These are phyloP conservation scores for Ormyrus thymus DNA, from an alignment of 2,888 invertebrate species.

Conservation along the genomic window DNA sequence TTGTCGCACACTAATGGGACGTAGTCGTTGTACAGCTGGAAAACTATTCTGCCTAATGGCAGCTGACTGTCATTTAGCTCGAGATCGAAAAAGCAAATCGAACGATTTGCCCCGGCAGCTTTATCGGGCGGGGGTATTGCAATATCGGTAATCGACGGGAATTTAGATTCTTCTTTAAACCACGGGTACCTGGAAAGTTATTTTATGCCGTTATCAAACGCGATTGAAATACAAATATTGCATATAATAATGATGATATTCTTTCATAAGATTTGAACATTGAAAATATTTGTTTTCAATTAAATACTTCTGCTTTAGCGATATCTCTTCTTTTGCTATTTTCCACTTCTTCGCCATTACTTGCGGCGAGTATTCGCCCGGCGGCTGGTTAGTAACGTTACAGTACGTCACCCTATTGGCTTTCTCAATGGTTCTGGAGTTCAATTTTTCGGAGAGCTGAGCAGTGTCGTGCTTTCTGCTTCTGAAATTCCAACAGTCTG, in stretches of 20 bases:
- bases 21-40: conserved; percentile 71
- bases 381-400: not conserved
- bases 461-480: conserved; percentile 2
- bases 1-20: conserved; percentile 72
- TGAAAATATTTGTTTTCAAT: not conserved
- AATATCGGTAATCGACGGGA: conserved; percentile 53
- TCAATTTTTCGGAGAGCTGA: not conserved
- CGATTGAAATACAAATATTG: not conserved
- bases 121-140: conserved; percentile 17
- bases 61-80: conserved; percentile 61
- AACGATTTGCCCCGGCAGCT: conserved; percentile 49
- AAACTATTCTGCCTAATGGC: conserved; percentile 68
- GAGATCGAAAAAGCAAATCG: conserved; percentile 70
- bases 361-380: conserved; percentile 42
- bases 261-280: not conserved
- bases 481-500: conserved; percentile 65
- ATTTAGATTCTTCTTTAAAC: conserved; percentile 50
- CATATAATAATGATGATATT: not conserved
- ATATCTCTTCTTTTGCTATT: conserved; percentile 44
- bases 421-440: not conserved
- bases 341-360: conserved; percentile 53
- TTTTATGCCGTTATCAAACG: conserved; percentile 8
- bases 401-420: conserved; percentile 12
- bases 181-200: conserved; percentile 35
- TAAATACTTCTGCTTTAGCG: conserved; percentile 38